Conservation (phyloP, 2,888 invertebrate species). For the Tetropium fuscum region DNA sequence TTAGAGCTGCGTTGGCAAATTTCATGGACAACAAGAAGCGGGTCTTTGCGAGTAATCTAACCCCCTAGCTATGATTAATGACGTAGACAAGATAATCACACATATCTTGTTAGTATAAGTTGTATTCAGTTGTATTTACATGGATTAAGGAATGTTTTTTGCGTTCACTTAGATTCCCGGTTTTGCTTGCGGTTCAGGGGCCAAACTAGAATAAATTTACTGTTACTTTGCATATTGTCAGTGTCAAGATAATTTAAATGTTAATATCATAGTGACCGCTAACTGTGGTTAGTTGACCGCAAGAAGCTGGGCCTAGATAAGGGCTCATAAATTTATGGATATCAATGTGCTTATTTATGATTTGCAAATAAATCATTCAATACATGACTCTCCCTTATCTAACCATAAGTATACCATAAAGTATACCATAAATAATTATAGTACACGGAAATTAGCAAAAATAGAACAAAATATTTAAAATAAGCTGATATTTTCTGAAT, state of each 20-base stretch:
- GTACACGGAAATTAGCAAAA: no score
- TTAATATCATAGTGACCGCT: constrained; percentile 23
- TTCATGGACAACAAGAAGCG: constrained; percentile 43
- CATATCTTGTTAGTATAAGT: constrained; percentile 50
- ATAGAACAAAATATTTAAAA: no score
- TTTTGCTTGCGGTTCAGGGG: constrained; percentile 8
- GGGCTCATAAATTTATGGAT: constrained; percentile 13
- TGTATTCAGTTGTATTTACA: constrained; percentile 32
- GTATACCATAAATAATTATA: no score
- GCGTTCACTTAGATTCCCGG: constrained; percentile 9
- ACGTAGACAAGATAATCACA: constrained; percentile 52
- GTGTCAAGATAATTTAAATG: constrained; percentile 35
- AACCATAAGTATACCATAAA: no score
- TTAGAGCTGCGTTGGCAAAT: constrained; percentile 34
- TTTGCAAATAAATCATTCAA: no score
- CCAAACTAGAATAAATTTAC: constrained; percentile 17
- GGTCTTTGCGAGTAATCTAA: constrained; percentile 42
- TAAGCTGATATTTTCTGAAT: no score
- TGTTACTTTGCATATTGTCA: constrained; percentile 35
- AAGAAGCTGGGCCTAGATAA: constrained; percentile 1
- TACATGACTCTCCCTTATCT: no score
- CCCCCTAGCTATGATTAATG: constrained; percentile 49
- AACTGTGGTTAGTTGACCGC: constrained; percentile 8
- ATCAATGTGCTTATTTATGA: constrained; percentile 1
- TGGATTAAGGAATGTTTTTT: constrained; percentile 29